Evolutionary conservation across 2,113 vertebrate species (phyloP).

Genomic region (Hepsetus odoe): DNA sequence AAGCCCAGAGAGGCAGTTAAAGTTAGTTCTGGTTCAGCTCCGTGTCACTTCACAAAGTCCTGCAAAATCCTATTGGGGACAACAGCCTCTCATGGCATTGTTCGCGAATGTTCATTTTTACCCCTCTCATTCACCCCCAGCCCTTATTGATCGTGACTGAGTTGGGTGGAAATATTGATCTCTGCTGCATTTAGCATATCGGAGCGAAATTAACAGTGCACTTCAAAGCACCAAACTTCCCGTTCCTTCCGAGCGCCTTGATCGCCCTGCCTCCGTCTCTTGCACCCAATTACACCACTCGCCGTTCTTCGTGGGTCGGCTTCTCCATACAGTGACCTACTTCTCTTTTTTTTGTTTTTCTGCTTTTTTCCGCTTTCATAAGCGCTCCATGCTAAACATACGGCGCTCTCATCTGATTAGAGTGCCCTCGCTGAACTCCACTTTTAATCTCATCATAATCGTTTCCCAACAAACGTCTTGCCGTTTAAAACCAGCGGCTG

Average conservation of each 20-base stretch:
- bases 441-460: neutral
- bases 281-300: neutral
- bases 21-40: slow-evolving; percentile 16
- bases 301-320: neutral
- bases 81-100: neutral
- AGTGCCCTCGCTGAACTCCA: neutral
- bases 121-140: neutral
- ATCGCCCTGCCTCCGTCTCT: neutral
- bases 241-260: neutral
- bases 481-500: neutral
- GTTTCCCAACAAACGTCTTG: neutral
- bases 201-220: neutral
- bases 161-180: neutral
- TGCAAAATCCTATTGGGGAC: neutral
- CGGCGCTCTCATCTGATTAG: neutral
- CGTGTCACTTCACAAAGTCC: neutral
- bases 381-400: neutral
- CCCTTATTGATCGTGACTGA: neutral
- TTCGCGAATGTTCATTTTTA: neutral
- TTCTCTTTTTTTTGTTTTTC: neutral
- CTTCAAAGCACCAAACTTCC: neutral
- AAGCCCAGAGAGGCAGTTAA: neutral
- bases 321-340: slow-evolving; percentile 1
- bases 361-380: neutral
- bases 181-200: neutral